Conservation (phyloP, 2,797 vertebrate genomes). For the Molossus alvarezi region DNA sequence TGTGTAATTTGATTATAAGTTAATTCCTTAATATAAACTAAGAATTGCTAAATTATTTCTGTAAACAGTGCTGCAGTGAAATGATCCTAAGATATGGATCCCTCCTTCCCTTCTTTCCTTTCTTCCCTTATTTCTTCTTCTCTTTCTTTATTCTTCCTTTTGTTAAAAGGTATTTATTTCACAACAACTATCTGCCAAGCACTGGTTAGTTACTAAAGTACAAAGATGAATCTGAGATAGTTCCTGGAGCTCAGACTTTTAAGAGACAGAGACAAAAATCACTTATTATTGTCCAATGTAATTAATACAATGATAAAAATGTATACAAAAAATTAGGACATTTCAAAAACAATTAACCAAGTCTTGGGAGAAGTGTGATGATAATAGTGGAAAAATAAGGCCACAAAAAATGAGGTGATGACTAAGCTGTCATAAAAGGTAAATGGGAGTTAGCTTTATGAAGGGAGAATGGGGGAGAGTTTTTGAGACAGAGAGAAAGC, state of each 20-base stretch:
- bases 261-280: slow-evolving; percentile 13
- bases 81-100: background rate
- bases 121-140: slow-evolving; percentile 27
- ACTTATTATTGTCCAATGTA: slow-evolving; percentile 8
- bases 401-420: background rate
- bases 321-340: background rate
- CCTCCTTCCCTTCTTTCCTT: background rate
- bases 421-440: background rate
- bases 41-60: slow-evolving; percentile 59
- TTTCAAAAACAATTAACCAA: slow-evolving; percentile 37
- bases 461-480: background rate
- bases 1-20: slow-evolving; percentile 32
- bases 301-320: slow-evolving; percentile 4
- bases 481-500: background rate
- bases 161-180: slow-evolving; percentile 3
- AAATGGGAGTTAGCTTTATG: background rate
- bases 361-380: background rate
- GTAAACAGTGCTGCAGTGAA: background rate
- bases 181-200: background rate
- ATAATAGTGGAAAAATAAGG: background rate
- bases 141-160: background rate
- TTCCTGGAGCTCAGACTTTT: background rate
- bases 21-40: slow-evolving; percentile 48
- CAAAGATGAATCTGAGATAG: background rate
- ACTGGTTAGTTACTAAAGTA: slow-evolving; percentile 5